Base-by-base conservation (phyloP, 2,113 vertebrate genomes). In the Taxidea taxus region DNA sequence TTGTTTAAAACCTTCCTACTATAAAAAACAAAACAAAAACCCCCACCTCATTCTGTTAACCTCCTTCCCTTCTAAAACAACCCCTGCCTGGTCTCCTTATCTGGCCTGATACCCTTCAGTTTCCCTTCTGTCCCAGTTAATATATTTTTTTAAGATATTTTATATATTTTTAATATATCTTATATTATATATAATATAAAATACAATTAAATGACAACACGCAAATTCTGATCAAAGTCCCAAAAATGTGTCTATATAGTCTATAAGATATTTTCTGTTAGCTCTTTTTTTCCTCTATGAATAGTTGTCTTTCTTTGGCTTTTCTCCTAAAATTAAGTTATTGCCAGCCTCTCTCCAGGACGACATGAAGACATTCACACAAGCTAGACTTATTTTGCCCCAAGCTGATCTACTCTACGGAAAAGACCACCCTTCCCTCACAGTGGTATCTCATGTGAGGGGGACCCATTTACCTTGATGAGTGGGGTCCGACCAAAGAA, bases 401-500 rank as follows among this genome's bases (percentile, higher is more conserved):
- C 31, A 68, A 6, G 44, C 42, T 70, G 54, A 83, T 11, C 78
- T 39, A 11, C 88, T 77, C 7, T 2, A 39, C 0, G 23, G 44
- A 72, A 92, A 62, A n/a, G 20, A 23, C 25, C 21, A 72, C 56
- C 75, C 23, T 60, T 6, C 16, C n/a, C 15, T 54, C 39, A 25
- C 0, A 0, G 29, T 34, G 31, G 21, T 16, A 82, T 0, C 56
- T 31, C 74, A 42, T 0, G 1, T 60, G 1, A 47, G 81, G 56
- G 31, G 11, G 23, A 90, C 27, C 15, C 58, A 97, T 98, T 21
- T 51, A 99, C 99, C 99, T 99, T 99, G 95, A 99, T 99, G 89
- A 99, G 99, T 0, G 99, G 99, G 0, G 99, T 99, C 96, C 99
- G 99, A 87, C 99, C 99, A 0, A 99, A 99, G 99, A 99, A 99